Conservation (phyloP, 2,888 invertebrate species). For the Bruchidius siliquastri region DNA sequence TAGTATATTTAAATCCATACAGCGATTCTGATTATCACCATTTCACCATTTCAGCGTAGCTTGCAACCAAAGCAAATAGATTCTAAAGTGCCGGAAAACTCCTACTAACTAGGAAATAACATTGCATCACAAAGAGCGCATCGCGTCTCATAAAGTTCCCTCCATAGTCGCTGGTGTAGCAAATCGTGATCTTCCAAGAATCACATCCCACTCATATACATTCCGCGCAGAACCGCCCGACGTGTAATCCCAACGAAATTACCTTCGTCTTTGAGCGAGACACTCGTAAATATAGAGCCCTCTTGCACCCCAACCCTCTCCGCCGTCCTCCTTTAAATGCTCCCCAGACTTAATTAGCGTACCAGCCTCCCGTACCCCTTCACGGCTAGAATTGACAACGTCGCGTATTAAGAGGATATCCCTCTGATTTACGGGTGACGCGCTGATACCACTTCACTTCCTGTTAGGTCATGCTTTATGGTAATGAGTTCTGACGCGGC, state of each 20-base stretch:
- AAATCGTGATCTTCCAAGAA: background rate
- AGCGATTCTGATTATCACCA: too few relatives aligned
- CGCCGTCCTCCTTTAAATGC: background rate
- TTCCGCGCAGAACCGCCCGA: background rate
- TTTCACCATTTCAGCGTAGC: too few relatives aligned
- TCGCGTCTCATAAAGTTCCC: background rate
- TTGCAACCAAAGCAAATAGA: background rate
- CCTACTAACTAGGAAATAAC: background rate
- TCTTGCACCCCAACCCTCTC: background rate
- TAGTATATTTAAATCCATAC: too few relatives aligned
- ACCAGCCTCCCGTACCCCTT: background rate
- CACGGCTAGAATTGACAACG: background rate
- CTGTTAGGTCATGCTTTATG: background rate
- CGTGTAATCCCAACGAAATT: background rate
- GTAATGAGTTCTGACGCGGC: background rate
- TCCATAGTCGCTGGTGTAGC: background rate
- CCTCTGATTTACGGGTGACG: background rate
- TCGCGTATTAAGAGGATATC: background rate
- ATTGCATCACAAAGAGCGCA: background rate
- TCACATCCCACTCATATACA: background rate
- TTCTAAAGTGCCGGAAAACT: background rate
- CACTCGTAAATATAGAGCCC: background rate
- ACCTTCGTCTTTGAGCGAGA: background rate
- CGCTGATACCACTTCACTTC: background rate
- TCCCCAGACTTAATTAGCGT: background rate